Evolutionary conservation across 2,888 invertebrate genomes (phyloP), one percentile per base, ranked within the genome.

Genomic region (Scaptomyza reducta): DNA sequence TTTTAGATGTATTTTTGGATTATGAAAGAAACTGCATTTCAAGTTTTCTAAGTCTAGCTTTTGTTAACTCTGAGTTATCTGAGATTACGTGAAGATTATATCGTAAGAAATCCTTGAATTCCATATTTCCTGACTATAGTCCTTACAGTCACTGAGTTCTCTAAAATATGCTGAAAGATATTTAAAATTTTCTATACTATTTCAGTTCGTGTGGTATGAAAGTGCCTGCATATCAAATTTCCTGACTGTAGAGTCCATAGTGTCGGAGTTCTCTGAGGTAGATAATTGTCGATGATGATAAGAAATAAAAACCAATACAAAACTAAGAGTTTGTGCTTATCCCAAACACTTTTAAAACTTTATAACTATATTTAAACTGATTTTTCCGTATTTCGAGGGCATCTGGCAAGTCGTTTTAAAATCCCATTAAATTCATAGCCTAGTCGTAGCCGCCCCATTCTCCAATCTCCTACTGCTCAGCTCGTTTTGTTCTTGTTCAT

Each of bases 401-500:
- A 61, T 38, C 16, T 44, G 0, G 1, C 6, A 0, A 13, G 10
- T 50, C 35, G 3, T 13, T 1, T 6, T 1, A 1, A 22, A 6
- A n/a, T 11, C 13, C n/a, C 13, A 14, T 25, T 47, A 2, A 16
- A 27, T 11, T 9, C 11, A 27, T 6, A 22, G 11, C 29, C 27
- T 10, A 44, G 18, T 61, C 9, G 29, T 13, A 50, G 16, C 42
- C 61, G 61, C 61, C 49, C 45, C 46, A 44, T 69, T 63, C 64
- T 63, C 38, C 45, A 51, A 40, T 45, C 63, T 54, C 31, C 29
- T 49, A 51, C 46, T 56, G 22, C 47, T 62, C 53, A 66, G 79
- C 80, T 74, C 69, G 82, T 84, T 81, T 79, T 84, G 76, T 76
- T 82, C 80, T 82, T 78, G 83, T 71, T 76, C 66, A 50, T 35